Base-by-base conservation (phyloP, 1,140 invertebrate species). In the Adoxophyes honmai region DNA sequence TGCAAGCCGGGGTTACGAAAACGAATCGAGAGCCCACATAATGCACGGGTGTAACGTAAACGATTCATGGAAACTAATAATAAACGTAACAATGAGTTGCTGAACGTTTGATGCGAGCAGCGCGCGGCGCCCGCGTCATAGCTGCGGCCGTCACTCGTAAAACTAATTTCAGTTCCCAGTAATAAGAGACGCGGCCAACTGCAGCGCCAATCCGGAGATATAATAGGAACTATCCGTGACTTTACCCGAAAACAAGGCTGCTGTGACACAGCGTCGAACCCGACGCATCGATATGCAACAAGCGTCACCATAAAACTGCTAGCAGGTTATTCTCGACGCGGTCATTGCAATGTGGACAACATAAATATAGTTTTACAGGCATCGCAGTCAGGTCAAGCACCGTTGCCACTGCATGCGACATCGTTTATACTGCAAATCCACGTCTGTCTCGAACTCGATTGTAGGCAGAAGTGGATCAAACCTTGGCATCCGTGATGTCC, bases 81-180 rank as follows among this genome's bases (percentile, higher is more conserved):
- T 82, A 87, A 78, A 84, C 53, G 75, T 75, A 84, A 87, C 81
- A 87, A 85, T 85, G 73, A 81, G 70, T 55, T 79, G 69, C 66
- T 61, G 58, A 44, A 59, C 70, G 73, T 78, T 78, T 80, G 79
- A 81, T 78, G 80, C 77, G 68, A 67, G 75, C 72, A 64, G 66
- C 77, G 68, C 66, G 75, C 71, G 62, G 66, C 13, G 6, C 51
- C 63, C 71, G 64, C 81, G 77, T 81, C 79, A 81, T 70, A 75
- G 67, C 73, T 58, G 66, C 64, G 69, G 68, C 73, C 56, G 71
- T 60, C 65, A 70, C 70, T 87, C 79, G 78, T 87, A 82, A 85
- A 85, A 80, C 80, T 81, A 85, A 84, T 78, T 60, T 83, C 74
- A 75, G 69, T 64, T 28, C 53, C 66, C 60, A 66, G 65, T 67